Evolutionary conservation across 1,140 invertebrate genomes (phyloP).

Genomic region (Drosophila serrata): DNA sequence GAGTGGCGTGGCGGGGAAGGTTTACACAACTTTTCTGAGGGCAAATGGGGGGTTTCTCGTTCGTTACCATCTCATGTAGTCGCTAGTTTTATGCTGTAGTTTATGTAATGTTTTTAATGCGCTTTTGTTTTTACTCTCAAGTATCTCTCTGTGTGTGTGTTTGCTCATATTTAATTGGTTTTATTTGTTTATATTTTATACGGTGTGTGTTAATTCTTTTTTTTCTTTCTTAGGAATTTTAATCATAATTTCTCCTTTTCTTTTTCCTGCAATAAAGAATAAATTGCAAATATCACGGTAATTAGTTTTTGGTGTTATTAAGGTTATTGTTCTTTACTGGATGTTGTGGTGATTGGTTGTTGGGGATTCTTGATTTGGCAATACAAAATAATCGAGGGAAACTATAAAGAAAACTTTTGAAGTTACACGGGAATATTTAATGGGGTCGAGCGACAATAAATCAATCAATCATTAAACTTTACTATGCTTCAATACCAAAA

Average conservation of each 20-base stretch:
- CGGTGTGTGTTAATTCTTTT: constrained; percentile 43
- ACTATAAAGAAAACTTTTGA: constrained; percentile 17
- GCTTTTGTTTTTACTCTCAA: constrained; percentile 41
- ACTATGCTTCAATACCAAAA: constrained; percentile 40
- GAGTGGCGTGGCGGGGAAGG: background rate
- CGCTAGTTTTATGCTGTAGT: constrained; percentile 55
- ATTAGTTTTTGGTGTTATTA: constrained; percentile 46
- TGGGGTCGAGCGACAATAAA: constrained; percentile 37
- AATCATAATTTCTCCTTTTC: constrained; percentile 85
- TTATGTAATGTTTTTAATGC: constrained; percentile 64
- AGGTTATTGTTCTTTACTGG: constrained; percentile 21
- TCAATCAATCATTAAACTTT: constrained; percentile 47
- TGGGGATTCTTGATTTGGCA: constrained; percentile 9
- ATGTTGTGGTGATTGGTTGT: constrained; percentile 25
- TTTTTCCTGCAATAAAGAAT: constrained; percentile 84
- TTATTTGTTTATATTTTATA: constrained; percentile 45
- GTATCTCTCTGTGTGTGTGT: constrained; percentile 32
- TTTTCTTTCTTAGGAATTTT: constrained; percentile 75
- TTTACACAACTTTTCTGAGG: constrained; percentile 43
- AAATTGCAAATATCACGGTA: constrained; percentile 64
- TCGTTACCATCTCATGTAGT: constrained; percentile 47
- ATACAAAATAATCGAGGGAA: constrained; percentile 14
- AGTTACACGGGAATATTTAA: constrained; percentile 9
- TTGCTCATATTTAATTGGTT: constrained; percentile 54
- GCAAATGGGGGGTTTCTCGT: constrained; percentile 15